A percentile compares a stretch with the other conserved stretches of the same genome.
phyloP scores from a whole-genome alignment of 2,797 vertebrate species.

The Clarias laeviceps region DNA sequence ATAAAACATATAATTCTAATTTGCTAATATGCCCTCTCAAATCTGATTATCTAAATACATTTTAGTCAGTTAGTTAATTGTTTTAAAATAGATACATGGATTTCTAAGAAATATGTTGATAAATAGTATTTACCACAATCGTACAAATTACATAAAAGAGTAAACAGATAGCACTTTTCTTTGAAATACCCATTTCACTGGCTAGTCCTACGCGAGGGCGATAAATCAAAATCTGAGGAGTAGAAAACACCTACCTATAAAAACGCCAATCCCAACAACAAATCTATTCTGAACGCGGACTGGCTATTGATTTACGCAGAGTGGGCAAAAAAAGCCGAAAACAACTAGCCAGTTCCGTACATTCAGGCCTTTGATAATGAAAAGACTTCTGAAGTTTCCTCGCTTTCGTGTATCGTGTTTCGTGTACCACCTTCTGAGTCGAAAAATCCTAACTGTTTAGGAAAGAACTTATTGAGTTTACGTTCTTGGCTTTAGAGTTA shows the following conservation, averaged over 20 bases:
- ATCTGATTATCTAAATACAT: neutral
- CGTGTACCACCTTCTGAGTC: constrained; percentile 38
- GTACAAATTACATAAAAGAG: constrained; percentile 27
- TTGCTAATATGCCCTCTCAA: neutral
- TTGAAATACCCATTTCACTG: constrained; percentile 31
- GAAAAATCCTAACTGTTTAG: constrained; percentile 33
- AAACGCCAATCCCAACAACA: constrained; percentile 57
- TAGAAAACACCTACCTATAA: constrained; percentile 70
- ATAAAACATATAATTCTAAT: neutral
- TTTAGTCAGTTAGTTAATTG: neutral
- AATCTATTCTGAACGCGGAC: constrained; percentile 47
- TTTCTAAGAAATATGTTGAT: constrained; percentile 14
- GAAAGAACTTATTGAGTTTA: constrained; percentile 31
- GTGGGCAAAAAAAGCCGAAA: constrained; percentile 31
- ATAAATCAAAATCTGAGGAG: constrained; percentile 56
- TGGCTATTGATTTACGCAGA: constrained; percentile 56
- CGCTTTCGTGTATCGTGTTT: constrained; percentile 30
- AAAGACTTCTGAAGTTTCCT: constrained; percentile 55
- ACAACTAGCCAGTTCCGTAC: constrained; percentile 44
- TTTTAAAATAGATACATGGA: neutral
- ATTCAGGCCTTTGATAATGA: constrained; percentile 48
- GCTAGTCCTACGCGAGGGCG: constrained; percentile 35
- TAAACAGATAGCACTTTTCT: constrained; percentile 21
- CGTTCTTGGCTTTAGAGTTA: constrained; percentile 30
- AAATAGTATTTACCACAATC: constrained; percentile 8